Conservation (phyloP, 2,113 vertebrate genomes). For the Aphyosemion australe region DNA sequence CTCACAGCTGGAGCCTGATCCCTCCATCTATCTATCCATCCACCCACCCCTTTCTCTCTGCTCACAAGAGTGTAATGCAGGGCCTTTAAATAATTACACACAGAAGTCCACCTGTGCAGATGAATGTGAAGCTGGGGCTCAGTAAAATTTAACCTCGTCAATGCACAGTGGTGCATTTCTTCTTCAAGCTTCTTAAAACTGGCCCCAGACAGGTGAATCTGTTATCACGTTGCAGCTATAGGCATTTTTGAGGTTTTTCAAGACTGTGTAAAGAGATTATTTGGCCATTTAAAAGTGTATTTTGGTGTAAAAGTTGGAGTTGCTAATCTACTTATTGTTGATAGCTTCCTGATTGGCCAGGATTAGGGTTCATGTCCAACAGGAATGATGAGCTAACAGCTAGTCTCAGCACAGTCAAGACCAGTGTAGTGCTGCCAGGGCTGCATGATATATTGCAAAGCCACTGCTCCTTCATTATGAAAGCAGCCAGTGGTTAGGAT, state of each 20-base stretch:
- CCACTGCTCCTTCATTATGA: too few species aligned
- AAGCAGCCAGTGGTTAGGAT: too few species aligned
- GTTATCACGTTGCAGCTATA: constrained; percentile 30
- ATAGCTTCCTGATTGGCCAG: too few species aligned
- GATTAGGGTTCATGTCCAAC: too few species aligned
- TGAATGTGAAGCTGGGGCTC: constrained; percentile 40
- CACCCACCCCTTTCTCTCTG: constrained; percentile 8
- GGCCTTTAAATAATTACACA: constrained; percentile 72
- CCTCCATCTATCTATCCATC: constrained; percentile 29
- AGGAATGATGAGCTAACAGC: too few species aligned
- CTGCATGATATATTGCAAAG: too few species aligned
- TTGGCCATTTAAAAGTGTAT: too few species aligned
- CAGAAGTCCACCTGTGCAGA: constrained; percentile 48
- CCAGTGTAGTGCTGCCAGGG: too few species aligned
- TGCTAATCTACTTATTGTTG: too few species aligned
- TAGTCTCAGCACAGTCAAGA: too few species aligned
- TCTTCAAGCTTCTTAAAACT: constrained; percentile 4
- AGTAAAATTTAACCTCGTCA: constrained; percentile 54
- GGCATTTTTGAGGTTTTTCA: constrained; percentile 28
- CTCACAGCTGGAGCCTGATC: constrained; percentile 45
- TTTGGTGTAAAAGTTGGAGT: too few species aligned
- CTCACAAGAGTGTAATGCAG: constrained; percentile 51
- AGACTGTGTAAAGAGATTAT: too few species aligned
- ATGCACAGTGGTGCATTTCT: constrained; percentile 26
- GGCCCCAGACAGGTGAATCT: constrained; percentile 17